Base-by-base conservation (phyloP, 2,797 vertebrate genomes). In the Pteronotus mesoamericanus region DNA sequence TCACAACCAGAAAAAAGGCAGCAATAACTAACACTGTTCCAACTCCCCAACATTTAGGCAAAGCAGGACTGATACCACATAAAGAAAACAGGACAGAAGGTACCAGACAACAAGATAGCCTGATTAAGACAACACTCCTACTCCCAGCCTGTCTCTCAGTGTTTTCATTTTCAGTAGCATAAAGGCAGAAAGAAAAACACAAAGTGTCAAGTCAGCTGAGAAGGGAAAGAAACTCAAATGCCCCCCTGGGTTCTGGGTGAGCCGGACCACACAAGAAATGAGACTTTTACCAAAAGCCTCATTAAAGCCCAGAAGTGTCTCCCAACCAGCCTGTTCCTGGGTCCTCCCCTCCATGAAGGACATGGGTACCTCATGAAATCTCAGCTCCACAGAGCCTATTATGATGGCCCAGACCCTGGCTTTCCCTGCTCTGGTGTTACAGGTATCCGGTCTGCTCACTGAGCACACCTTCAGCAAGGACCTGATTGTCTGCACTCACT, bases 171-270 rank as follows among this genome's bases (percentile, higher is more conserved):
- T 48, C 64, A 0, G 21, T 6, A 75, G 82, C 82, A 92, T n/a
- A 39, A 68, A 93, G 86, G 64, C 78, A 93, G 61, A 83, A 92
- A 51, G 82, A 61, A 78, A 37, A 66, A 59, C 32, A 79, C 57
- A 18, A 55, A 68, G 71, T 29, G 79, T 37, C 16, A 19, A 16
- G 46, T 34, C 10, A 2, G 39, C 68, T 2, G 8, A 32, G 77
- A 16, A 21, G 21, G 61, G 48, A 64, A 75, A 64, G 55, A 64
- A 46, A 68, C 37, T 32, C 82, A 34, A 66, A 69, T 6, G 61
- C 39, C 82, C 3, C 0, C 26, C 71, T 78, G 57, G 42, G 59
- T 34, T 72, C 77, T n/a, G 12, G 24, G 71, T 29, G 66, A 59
- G 66, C 34, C 26, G 22, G 75, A 69, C 29, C 15, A 89, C 39